Evolutionary conservation across 2,888 invertebrate genomes (phyloP), one percentile per base, ranked within the genome.

Genomic region (Chironomus riparius): DNA sequence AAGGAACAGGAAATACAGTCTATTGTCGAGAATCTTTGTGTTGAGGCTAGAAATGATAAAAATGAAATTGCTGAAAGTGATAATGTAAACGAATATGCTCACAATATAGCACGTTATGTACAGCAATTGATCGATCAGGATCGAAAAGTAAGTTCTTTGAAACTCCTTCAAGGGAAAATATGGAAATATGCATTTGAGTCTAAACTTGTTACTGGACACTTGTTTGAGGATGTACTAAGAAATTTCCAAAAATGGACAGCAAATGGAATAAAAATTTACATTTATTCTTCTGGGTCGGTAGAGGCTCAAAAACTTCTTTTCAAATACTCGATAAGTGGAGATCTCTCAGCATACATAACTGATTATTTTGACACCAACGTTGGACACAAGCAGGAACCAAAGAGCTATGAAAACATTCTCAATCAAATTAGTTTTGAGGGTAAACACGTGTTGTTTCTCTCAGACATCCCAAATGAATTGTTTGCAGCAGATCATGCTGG

Each of bases 211-310:
- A 92, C 91, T 82, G 94, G 68, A 13, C 76, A 76, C 82, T 88
- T 98, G 38, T 98, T 91, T 82, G 88, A 91, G 10, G 98, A 98
- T 84, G 96, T 97, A 0, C 86, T 89, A 0, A 85, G 86, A 15
- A 90, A 91, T 1, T 86, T 98, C 69, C 87, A 91, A 80, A 85
- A 86, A 77, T 93, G 96, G 92, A 87, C 87, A 3, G 85, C 88
- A 3, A 84, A 86, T 13, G 91, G 90, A 12, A 87, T 88, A 48
- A 88, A 88, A 78, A 85, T 97, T 70, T 95, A 90, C 81, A 90
- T 97, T 77, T 98, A 94, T 83, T 97, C 97, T 0, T 96, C 96
- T 28, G 97, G 97, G 69, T 95, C 95, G 76, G 89, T 94, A 0
- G 91, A 92, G 80, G 93, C 97, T 13, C 98, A 98, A 83, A 92